These are phyloP conservation scores for Chaetodon trifasciatus DNA, from an alignment of 2,797 vertebrate genomes.

Conservation along the genomic window DNA sequence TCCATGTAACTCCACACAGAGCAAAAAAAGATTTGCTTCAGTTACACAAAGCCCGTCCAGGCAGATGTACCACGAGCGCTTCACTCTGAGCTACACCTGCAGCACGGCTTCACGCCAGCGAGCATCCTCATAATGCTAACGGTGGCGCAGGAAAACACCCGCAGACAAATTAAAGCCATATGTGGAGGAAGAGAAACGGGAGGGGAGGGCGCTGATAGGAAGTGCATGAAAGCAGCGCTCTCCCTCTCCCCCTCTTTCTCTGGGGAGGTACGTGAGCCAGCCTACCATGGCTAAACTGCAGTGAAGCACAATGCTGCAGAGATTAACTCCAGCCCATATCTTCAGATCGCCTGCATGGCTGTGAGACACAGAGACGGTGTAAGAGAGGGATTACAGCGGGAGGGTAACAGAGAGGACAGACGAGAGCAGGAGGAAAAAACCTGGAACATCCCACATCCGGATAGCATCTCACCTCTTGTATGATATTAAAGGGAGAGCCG, in stretches of 20 bases:
- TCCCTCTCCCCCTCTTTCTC: constrained; percentile 45
- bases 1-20: background rate
- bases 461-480: constrained; percentile 41
- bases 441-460: constrained; percentile 21
- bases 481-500: background rate
- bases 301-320: constrained; percentile 80
- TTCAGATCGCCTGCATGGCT: constrained; percentile 58
- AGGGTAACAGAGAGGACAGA: constrained; percentile 37
- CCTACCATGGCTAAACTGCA: constrained; percentile 82
- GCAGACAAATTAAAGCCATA: constrained; percentile 36
- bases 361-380: constrained; percentile 42
- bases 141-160: constrained; percentile 40
- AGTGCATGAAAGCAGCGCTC: constrained; percentile 31
- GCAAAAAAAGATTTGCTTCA: background rate
- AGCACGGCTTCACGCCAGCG: background rate
- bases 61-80: background rate
- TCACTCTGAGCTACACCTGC: constrained; percentile 6
- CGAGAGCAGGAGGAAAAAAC: constrained; percentile 7
- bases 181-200: constrained; percentile 11
- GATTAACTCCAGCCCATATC: constrained; percentile 76
- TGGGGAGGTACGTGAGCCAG: constrained; percentile 73
- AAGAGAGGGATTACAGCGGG: constrained; percentile 69
- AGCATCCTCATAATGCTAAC: background rate
- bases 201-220: constrained; percentile 35
- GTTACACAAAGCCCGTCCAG: background rate